These are phyloP conservation scores for Coreoperca whiteheadi DNA, from an alignment of 2,113 vertebrate species.

Conservation along the genomic window DNA sequence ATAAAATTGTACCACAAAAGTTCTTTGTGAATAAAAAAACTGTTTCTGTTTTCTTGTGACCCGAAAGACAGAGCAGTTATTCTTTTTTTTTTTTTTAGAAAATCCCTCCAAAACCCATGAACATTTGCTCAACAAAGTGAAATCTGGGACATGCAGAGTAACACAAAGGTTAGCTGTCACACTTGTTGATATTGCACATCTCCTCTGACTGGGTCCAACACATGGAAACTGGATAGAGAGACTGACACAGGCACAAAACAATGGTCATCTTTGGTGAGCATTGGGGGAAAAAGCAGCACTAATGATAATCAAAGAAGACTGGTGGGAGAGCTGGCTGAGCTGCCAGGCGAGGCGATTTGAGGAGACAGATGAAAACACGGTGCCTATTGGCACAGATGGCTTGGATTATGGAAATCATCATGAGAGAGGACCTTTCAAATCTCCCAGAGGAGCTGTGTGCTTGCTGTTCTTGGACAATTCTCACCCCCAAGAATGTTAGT, in stretches of 20 bases:
- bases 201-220: constrained; percentile 39
- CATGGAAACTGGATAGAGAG: constrained; percentile 43
- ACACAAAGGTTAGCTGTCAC: constrained; percentile 47
- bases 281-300: constrained; percentile 21
- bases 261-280: constrained; percentile 54
- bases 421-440: constrained; percentile 70
- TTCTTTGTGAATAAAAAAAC: background rate
- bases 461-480: constrained; percentile 83
- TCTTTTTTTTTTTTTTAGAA: background rate
- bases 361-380: constrained; percentile 76
- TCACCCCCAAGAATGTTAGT: constrained; percentile 78
- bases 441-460: constrained; percentile 75
- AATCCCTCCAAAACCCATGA: background rate
- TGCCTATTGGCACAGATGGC: constrained; percentile 85
- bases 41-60: background rate
- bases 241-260: constrained; percentile 45
- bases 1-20: constrained; percentile 15
- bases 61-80: background rate
- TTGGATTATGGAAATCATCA: constrained; percentile 82
- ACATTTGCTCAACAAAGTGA: constrained; percentile 15
- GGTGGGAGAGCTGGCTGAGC: constrained; percentile 35
- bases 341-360: constrained; percentile 52
- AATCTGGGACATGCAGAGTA: constrained; percentile 4
- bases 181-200: constrained; percentile 29
- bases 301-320: constrained; percentile 65